Evolutionary conservation across 2,797 vertebrate species (phyloP).

Genomic region (Cossypha niveicapilla): DNA sequence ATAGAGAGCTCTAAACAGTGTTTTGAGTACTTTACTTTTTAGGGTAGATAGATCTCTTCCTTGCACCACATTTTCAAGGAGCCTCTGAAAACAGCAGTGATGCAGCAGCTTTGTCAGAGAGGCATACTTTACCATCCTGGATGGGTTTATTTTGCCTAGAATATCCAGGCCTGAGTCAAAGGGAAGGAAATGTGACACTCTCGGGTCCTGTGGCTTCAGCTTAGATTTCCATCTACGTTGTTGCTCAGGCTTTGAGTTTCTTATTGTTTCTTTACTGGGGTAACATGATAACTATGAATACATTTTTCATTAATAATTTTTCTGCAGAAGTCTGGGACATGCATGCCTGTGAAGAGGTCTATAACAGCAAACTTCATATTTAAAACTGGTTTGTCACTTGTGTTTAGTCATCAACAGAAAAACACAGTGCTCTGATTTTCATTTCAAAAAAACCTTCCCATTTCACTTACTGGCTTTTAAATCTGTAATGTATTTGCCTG

Average conservation of each 20-base stretch:
- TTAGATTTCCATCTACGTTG: background rate
- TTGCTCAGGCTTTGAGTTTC: slow-evolving; percentile 30
- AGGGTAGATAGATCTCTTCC: background rate
- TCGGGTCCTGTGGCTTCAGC: background rate
- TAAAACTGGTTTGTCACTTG: background rate
- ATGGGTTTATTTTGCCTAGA: background rate
- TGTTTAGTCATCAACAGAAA: background rate
- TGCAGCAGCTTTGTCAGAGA: background rate
- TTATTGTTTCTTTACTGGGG: background rate
- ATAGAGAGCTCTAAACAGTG: background rate
- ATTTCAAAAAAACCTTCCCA: background rate
- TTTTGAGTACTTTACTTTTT: background rate
- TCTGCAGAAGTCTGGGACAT: background rate
- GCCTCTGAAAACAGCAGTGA: background rate
- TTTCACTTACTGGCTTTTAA: background rate
- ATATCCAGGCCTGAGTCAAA: background rate
- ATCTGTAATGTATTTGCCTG: background rate
- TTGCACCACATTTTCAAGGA: background rate
- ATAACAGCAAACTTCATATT: background rate
- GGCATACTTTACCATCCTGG: background rate
- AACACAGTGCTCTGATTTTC: background rate
- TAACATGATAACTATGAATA: background rate
- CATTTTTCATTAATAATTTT: slow-evolving; percentile 7
- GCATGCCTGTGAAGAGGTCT: background rate
- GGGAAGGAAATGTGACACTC: slow-evolving; percentile 29